A percentile compares a stretch with the other conserved stretches of the same genome.
These are phyloP conservation scores for Caerostris extrusa DNA, from an alignment of 1,140 invertebrate genomes.

Conservation along the genomic window DNA sequence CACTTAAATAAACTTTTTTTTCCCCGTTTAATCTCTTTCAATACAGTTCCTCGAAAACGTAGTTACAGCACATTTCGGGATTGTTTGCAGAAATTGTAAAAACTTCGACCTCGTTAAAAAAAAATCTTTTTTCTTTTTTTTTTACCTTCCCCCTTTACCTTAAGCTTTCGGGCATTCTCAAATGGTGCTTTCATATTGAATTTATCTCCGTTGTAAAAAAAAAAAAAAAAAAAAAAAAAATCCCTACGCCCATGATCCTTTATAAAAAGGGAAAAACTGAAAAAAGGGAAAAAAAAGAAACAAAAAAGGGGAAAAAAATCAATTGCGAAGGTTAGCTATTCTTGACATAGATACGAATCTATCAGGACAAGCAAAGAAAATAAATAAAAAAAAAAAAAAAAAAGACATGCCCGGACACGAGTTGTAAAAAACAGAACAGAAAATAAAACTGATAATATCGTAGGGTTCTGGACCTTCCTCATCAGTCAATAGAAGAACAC, in stretches of 20 bases:
- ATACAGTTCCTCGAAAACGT: slow-evolving; percentile 36
- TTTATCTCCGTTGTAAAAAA: neutral
- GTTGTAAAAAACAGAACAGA: slow-evolving; percentile 33
- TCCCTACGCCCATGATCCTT: neutral
- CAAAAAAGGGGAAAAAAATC: neutral
- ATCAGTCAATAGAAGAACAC: slow-evolving; percentile 68
- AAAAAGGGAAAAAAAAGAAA: neutral
- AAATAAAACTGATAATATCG: slow-evolving; percentile 64
- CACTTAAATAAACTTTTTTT: slow-evolving; percentile 61
- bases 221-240: neutral
- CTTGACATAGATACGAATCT: slow-evolving; percentile 58
- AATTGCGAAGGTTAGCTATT: slow-evolving; percentile 47
- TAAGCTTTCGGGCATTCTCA: neutral
- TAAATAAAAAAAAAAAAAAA: neutral
- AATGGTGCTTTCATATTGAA: slow-evolving; percentile 55
- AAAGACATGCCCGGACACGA: neutral
- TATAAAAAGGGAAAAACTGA: neutral
- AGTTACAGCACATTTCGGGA: slow-evolving; percentile 38
- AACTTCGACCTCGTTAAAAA: slow-evolving; percentile 2
- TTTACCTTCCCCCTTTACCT: neutral
- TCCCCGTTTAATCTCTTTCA: slow-evolving; percentile 47
- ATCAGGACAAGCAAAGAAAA: slow-evolving; percentile 27
- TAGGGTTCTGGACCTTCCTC: slow-evolving; percentile 34
- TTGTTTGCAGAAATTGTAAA: slow-evolving; percentile 52
- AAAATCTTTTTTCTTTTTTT: neutral